phyloP scores from a whole-genome alignment of 2,888 invertebrate genomes.

The Tridacna crocea region DNA sequence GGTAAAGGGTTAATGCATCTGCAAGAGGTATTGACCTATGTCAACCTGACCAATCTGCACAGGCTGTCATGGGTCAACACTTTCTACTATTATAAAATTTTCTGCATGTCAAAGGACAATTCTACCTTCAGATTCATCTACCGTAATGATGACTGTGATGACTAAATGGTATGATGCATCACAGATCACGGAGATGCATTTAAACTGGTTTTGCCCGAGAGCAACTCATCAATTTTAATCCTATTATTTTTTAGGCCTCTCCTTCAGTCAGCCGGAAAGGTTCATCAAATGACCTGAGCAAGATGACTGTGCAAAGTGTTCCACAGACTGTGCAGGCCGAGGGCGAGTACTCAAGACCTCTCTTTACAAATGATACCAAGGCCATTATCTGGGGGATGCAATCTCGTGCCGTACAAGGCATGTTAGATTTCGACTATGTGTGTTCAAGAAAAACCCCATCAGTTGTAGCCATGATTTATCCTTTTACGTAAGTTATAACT shows the following conservation, averaged over 20 bases:
- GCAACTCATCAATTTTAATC: not conserved
- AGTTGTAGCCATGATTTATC: slow-evolving; percentile 98
- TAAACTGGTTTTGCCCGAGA: not conserved
- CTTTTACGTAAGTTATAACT: slow-evolving; percentile 88
- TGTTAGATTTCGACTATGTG: slow-evolving; percentile 98
- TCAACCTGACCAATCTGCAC: too few species aligned
- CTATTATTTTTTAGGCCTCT: slow-evolving; percentile 59
- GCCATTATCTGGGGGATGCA: slow-evolving; percentile 99
- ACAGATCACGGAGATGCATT: not conserved
- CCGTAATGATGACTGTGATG: too few species aligned
- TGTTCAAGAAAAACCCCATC: slow-evolving; percentile 93
- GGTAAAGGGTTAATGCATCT: too few species aligned
- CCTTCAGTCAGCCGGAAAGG: slow-evolving; percentile 68
- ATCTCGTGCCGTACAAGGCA: slow-evolving; percentile 96
- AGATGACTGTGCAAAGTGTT: slow-evolving; percentile 17
- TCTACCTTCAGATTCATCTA: too few species aligned
- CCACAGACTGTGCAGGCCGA: slow-evolving; percentile 24
- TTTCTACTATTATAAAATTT: too few species aligned
- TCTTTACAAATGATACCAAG: slow-evolving; percentile 93
- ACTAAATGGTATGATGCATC: too few species aligned
- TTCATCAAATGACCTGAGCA: slow-evolving; percentile 63
- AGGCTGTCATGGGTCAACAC: too few species aligned
- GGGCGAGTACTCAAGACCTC: slow-evolving; percentile 82
- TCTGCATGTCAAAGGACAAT: too few species aligned
- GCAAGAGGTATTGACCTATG: too few species aligned